A percentile compares a stretch with the other conserved stretches of the same genome.
Evolutionary conservation across 2,888 invertebrate genomes (phyloP).

Genomic region (Melolontha melolontha): DNA sequence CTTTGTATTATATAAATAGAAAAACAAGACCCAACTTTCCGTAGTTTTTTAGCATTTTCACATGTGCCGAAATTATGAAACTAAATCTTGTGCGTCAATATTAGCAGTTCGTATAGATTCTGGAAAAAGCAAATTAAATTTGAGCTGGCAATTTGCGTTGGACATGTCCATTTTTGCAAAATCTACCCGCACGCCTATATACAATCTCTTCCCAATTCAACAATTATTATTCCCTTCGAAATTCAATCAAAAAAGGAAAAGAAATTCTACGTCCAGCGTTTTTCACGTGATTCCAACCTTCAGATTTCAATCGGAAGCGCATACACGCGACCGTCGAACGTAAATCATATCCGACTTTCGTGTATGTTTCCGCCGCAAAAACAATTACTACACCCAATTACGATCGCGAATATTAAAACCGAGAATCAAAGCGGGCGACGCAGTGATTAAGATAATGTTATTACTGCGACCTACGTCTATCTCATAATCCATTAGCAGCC

Average conservation of each 20-base stretch:
- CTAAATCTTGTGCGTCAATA: too few relatives aligned
- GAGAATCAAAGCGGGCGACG: slow-evolving; percentile 61
- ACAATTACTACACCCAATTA: slow-evolving; percentile 62
- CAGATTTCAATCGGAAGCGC: slow-evolving; percentile 3
- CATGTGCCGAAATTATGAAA: too few relatives aligned
- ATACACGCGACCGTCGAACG: not conserved
- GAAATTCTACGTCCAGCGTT: too few relatives aligned
- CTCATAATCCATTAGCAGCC: slow-evolving; percentile 59
- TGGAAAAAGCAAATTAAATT: too few relatives aligned
- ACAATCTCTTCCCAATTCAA: not conserved
- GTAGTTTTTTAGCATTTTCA: too few relatives aligned
- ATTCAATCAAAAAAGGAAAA: slow-evolving; percentile 6
- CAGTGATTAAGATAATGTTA: slow-evolving; percentile 62
- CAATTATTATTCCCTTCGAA: slow-evolving; percentile 5
- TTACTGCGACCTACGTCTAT: slow-evolving; percentile 57
- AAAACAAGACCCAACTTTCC: too few relatives aligned
- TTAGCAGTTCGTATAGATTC: too few relatives aligned
- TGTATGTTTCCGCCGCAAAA: slow-evolving; percentile 57
- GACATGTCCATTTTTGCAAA: not conserved
- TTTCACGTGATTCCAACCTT: not conserved
- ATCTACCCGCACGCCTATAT: too few relatives aligned
- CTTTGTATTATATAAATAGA: too few relatives aligned
- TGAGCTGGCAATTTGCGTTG: too few relatives aligned
- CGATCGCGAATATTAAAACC: slow-evolving; percentile 61
- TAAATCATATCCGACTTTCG: slow-evolving; percentile 54